Base-by-base conservation (phyloP, 2,797 vertebrate species). In the Coranthus polyacanthus region DNA sequence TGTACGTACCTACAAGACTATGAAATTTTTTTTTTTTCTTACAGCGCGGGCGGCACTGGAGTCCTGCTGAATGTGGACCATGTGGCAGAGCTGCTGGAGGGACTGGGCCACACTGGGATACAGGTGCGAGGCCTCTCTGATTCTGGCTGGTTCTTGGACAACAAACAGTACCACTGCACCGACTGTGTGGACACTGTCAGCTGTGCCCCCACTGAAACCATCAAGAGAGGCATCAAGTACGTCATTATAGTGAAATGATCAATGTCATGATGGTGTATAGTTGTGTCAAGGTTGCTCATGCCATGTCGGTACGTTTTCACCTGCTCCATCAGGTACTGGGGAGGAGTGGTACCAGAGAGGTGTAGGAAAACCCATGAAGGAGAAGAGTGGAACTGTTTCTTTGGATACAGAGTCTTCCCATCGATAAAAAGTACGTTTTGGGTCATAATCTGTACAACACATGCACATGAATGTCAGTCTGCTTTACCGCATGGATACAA, bases 361-460 rank as follows among this genome's bases (percentile, higher is more conserved):
- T 99, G 98, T 65, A 94, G 90, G 59, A 94, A 95, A 71, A 92
- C 94, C 80, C 95, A 96, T 73, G 93, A 94, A 42, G 97, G 96
- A 54, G 95, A 99, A 43, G 97, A 99, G 77, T 99, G 98, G 98
- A 98, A 99, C 88, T 99, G 98, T 78, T 99, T 99, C 88, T 98
- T 99, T 52, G 97, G 98, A 6, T 99, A 99, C 78, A 96, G 97
- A 91, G 94, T 99, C 68, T 98, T 96, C 80, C 96, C 97, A 0
- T 96, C 96, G 6, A 94, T 99, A 84, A 96, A 95, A 92, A 97
- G 97, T 98, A 91, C 92, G 96, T 90, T 42, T 73, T 41, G 3
- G 9, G 22, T 63, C 26, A 49, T 12, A 38, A 47, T 51, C 4
- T 17, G 11, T 36, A 21, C 26, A 18, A 39, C 22, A 67, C 17